Percentiles rank a stretch among this genome's conserved stretches.
Conservation (phyloP, 2,113 vertebrate species). For the Bettongia penicillata region DNA sequence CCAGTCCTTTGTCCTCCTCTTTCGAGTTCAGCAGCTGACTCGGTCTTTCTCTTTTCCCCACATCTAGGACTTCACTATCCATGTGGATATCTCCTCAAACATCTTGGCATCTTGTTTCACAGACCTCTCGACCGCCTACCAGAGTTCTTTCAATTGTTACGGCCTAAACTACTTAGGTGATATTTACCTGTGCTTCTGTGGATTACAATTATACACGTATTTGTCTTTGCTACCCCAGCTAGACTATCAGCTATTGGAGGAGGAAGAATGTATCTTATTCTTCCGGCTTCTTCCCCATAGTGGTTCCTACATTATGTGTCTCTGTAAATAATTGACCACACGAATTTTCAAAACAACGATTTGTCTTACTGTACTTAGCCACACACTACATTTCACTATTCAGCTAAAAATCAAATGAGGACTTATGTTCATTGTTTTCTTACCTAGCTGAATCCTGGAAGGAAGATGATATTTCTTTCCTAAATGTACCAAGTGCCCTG, state of each 20-base stretch:
- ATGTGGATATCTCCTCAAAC: background rate
- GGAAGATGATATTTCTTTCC: background rate
- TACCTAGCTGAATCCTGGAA: background rate
- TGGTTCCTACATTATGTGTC: background rate
- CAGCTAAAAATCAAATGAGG: background rate
- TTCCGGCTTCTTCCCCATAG: background rate
- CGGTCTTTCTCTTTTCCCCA: background rate
- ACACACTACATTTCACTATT: background rate
- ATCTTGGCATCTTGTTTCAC: background rate
- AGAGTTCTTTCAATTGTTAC: background rate
- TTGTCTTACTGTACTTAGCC: background rate
- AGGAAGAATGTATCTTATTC: background rate
- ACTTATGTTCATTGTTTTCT: background rate
- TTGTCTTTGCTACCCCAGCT: background rate
- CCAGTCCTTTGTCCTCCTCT: background rate
- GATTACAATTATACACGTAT: background rate
- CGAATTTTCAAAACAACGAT: background rate
- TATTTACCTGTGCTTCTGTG: background rate
- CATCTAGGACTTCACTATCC: background rate
- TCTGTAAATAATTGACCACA: background rate
- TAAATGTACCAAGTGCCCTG: background rate
- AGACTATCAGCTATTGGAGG: background rate
- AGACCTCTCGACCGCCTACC: background rate
- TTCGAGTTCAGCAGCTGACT: background rate
- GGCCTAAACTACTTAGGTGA: background rate